phyloP scores from a whole-genome alignment of 2,888 invertebrate species.

The Pegoplata infirma region DNA sequence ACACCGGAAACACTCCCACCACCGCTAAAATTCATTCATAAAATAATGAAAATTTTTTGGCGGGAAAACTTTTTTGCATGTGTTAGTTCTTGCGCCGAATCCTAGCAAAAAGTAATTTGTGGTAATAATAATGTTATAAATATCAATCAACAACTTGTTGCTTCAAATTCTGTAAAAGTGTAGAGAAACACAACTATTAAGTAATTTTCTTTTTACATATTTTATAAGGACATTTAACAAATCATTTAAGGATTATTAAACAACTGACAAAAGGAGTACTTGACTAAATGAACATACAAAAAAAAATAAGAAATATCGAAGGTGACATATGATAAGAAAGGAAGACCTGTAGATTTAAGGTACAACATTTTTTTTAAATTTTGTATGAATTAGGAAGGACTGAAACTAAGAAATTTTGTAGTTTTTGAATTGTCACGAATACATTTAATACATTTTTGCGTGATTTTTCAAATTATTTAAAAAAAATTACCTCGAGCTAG shows the following conservation, averaged over 20 bases:
- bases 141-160: slow-evolving; percentile 44
- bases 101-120: background rate
- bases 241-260: slow-evolving; percentile 26
- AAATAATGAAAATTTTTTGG: slow-evolving; percentile 23
- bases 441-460: too few species aligned
- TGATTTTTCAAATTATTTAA: too few species aligned
- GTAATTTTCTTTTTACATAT: slow-evolving; percentile 35
- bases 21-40: slow-evolving; percentile 63
- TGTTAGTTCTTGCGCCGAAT: slow-evolving; percentile 41
- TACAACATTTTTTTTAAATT: background rate
- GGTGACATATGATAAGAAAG: background rate
- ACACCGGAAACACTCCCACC: background rate
- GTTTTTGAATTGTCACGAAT: too few species aligned
- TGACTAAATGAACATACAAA: background rate
- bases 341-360: background rate
- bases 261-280: slow-evolving; percentile 15
- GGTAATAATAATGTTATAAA: background rate
- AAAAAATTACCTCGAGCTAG: too few species aligned
- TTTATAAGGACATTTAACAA: slow-evolving; percentile 43
- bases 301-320: too few species aligned
- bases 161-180: slow-evolving; percentile 13
- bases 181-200: slow-evolving; percentile 30
- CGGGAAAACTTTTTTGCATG: slow-evolving; percentile 35
- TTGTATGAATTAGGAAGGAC: too few species aligned
- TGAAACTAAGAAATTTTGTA: too few species aligned